Base-by-base conservation (phyloP, 2,797 vertebrate species). In the Remorina albescens region DNA sequence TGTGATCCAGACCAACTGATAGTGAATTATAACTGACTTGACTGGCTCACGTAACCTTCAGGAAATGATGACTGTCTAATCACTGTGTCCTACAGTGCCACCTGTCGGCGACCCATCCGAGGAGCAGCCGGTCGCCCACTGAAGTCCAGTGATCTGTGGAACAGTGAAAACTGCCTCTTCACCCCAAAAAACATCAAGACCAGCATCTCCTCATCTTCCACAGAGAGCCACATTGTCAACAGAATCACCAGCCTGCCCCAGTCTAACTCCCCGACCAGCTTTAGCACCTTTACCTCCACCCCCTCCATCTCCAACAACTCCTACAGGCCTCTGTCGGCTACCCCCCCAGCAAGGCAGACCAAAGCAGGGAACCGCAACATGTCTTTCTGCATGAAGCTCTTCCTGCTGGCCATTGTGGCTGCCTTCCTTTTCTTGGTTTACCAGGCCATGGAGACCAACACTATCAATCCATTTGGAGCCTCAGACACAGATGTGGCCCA, bases 381-480 rank as follows among this genome's bases (percentile, higher is more conserved):
- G 85, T 93, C 96, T 1, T 71, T 96, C 74, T 99, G 98, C 98
- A 93, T 95, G 78, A 97, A 97, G 95, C 89, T 98, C 64, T 80
- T 97, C 84, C 91, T 98, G 32, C 89, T 97, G 70, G 88, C 93
- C 32, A 39, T 93, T 2, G 87, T 97, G 71, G 94, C 85, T 0
- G 88, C 91, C 8, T 97, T 99, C 90, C 85, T 97, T 78, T 94
- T 97, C 90, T 86, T 97, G 70, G 93, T 99, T 71, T 99, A 98
- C 91, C 97, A 98, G 91, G 94, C 96, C 86, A 98, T 99, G 97
- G 98, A 99, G 94, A 95, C 95, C 89, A 96, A 97, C 87, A 90
- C 93, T 91, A 86, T 87, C 81, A 95, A 91, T 86, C 96, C 96
- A 0, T 98, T 99, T 67, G 41, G 37, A 76, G 12, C 1, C 53